Base-by-base conservation (phyloP, 2,113 vertebrate species). In the Oreotrochilus melanogaster region DNA sequence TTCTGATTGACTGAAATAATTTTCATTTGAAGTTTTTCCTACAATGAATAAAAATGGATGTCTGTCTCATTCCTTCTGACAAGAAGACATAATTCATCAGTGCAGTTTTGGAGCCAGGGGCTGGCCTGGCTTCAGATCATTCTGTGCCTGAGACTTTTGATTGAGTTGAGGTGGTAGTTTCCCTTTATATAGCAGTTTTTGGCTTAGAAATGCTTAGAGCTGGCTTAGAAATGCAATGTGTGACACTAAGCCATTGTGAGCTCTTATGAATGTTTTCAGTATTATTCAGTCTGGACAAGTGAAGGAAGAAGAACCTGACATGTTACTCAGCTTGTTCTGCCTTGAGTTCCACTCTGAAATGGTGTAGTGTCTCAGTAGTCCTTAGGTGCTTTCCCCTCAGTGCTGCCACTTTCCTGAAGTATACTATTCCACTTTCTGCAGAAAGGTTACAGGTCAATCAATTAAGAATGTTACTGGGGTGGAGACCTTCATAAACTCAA, bases 191-290 rank as follows among this genome's bases (percentile, higher is more conserved):
- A 35, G 19, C 9, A 25, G 23, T 70, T 9, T 42, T 51, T 73
- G 54, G 22, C 45, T 61, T 56, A 78, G 35, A 70, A 86, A 37
- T 37, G 25, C n/a, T 73, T 69, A 67, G 66, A 82, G n/a, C 33
- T 70, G 58, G 11, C 31, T 79, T 33, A 50, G 69, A 56, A 80
- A 58, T 3, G 1, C 22, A 27, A 15, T 11, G 2, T 0, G 0
- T 51, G 78, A 39, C 35, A 14, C 19, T 42, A 31, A 79, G 45
- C 7, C 4, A 39, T 35, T 76, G 15, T 76, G 65, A 65, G 13
- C 42, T 9, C 2, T 2, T 69, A 33, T 35, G 67, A 76, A 27
- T 2, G 0, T 70, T 58, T 54, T 43, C 45, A 65, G 35, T n/a
- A 21, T 61, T 65, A 4, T 23, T 72, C 70, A 67, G 50, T n/a